Evolutionary conservation across 2,113 vertebrate genomes (phyloP), one percentile per base, ranked within the genome.

Genomic region (Furnarius figulus): DNA sequence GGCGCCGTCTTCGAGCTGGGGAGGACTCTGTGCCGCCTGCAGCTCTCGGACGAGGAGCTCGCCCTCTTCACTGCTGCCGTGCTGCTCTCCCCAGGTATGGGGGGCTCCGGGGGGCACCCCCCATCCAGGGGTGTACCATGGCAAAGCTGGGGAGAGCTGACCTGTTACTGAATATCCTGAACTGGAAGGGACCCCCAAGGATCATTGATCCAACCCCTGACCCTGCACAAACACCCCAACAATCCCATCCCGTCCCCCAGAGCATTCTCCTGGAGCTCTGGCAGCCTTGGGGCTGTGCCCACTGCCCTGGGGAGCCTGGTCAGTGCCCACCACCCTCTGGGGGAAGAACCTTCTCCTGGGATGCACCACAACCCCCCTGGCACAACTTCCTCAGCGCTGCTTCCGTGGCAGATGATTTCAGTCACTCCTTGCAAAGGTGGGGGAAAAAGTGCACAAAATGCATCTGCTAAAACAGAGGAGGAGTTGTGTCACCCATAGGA

Each of bases 21-120:
- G 31, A 98, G 98, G 97, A 98, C 97, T 80, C 94, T 99, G 87
- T 99, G 98, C 81, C 98, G 98, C 37, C 95, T 99, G 42, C 98
- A 99, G 96, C 98, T 99, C 68, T 98, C 98, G 0, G 99, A 99
- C 0, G 99, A 99, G 63, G 99, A 99, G 94, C 98, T 99, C 76
- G 99, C 99, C 19, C 97, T 99, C 31, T 99, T 99, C 97, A 98
- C 98, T 2, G 98, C 99, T 1, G 98, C 98, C 0, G 98, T 99
- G 71, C 98, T 99, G 61, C 97, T 99, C 75, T 99, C 99, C 25
- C 99, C 99, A 46, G 99, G 99, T 99, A 85, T 3, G 49, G 49
- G 27, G 37, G 14, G 3, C 16, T 0, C 1, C 2, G 8, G 50
- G 75, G 53, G 30, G 30, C 9, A 11, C 42, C 39, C 52, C 37